These are phyloP conservation scores for Falco peregrinus DNA, from an alignment of 2,797 vertebrate genomes.

Conservation along the genomic window DNA sequence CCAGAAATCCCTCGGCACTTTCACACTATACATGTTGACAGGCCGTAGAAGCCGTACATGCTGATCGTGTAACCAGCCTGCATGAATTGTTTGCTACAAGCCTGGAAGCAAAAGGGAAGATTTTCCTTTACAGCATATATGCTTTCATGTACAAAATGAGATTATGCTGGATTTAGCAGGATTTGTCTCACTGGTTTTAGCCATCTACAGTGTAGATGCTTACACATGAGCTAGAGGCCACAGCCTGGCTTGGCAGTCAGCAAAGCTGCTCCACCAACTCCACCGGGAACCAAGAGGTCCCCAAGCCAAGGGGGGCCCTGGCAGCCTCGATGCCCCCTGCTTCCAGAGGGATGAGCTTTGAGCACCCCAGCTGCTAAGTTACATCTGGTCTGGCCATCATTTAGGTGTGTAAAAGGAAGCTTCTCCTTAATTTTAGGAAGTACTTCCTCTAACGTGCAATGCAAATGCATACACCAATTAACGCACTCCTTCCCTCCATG, in stretches of 20 bases:
- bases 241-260: background rate
- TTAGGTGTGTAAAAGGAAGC: background rate
- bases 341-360: background rate
- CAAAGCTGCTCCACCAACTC: background rate
- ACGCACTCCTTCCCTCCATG: background rate
- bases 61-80: background rate
- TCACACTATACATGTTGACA: background rate
- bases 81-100: background rate
- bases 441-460: background rate
- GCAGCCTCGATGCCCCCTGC: rapidly evolving
- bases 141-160: background rate
- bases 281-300: rapidly evolving
- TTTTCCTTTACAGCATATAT: background rate
- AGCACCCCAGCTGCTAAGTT: background rate
- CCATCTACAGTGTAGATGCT: background rate
- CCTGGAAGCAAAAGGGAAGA: background rate
- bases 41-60: background rate
- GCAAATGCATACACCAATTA: rapidly evolving
- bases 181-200: background rate
- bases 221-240: background rate
- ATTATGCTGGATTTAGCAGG: background rate
- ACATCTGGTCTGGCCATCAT: background rate
- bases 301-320: background rate
- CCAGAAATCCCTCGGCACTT: background rate
- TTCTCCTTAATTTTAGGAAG: background rate